phyloP scores from a whole-genome alignment of 2,888 invertebrate species.

The Coenonympha glycerion region DNA sequence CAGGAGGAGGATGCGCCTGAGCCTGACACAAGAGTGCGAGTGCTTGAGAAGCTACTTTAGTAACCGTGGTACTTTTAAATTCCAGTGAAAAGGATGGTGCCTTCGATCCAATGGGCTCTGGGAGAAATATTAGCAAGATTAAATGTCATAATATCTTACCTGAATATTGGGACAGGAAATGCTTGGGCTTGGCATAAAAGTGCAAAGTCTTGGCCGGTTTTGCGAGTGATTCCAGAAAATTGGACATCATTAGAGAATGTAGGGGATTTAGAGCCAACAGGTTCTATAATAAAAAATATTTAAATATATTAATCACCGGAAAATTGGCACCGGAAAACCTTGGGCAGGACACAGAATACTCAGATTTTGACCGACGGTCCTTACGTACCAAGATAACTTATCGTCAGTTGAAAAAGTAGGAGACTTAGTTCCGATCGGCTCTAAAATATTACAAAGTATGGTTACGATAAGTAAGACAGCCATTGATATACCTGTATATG shows the following conservation, averaged over 20 bases:
- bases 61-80: constrained; percentile 77
- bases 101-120: constrained; percentile 78
- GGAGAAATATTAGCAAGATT: constrained; percentile 35
- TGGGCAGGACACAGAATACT: constrained; percentile 79
- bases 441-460: constrained; percentile 66
- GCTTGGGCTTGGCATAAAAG: constrained; percentile 86
- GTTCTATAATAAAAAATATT: constrained; percentile 70
- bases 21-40: constrained; percentile 81
- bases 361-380: constrained; percentile 69
- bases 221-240: constrained; percentile 81
- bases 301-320: constrained; percentile 75
- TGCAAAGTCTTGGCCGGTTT: constrained; percentile 78
- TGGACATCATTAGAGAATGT: constrained; percentile 82
- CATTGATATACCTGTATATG: constrained; percentile 70
- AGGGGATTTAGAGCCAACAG: constrained; percentile 83
- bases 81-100: constrained; percentile 75
- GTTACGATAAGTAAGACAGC: too few species aligned
- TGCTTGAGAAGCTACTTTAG: constrained; percentile 68
- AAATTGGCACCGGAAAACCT: constrained; percentile 81
- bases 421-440: constrained; percentile 78
- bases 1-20: constrained; percentile 80
- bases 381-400: constrained; percentile 77
- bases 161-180: constrained; percentile 79
- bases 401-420: constrained; percentile 78
- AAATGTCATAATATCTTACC: constrained; percentile 49